Evolutionary conservation across 2,888 invertebrate genomes (phyloP), one percentile per base, ranked within the genome.

Genomic region (Sepioteuthis lessoniana): DNA sequence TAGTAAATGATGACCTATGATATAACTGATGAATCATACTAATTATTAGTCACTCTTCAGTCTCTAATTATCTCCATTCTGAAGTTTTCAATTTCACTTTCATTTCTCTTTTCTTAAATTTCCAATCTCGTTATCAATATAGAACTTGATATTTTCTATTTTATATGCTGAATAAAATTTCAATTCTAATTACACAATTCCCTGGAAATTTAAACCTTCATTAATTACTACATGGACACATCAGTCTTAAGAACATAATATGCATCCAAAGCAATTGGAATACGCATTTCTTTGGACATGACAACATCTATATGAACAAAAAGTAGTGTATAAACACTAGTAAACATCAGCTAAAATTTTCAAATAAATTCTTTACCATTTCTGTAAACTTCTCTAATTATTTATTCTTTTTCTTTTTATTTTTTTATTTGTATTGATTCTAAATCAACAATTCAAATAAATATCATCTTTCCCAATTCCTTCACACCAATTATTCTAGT

Each of bases 131-230:
- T 16, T 76, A n/a, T 35, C n/a, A n/a, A 31, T 16, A n/a, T 16
- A n/a, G n/a, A 76, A 76, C 76, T 76, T 76, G 28, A 76, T 76
- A 76, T 76, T 76, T 76, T 76, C 76, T 76, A 76, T 76, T 76
- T 76, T 76, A 76, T 76, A 25, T 55, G 55, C 25, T n/a, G 76
- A n/a, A n/a, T 76, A n/a, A 35, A 76, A n/a, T 76, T 76, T n/a
- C 76, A 76, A 16, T n/a, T 76, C 76, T 76, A 76, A 76, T 76
- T 76, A 76, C 76, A 76, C n/a, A 19, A 35, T 35, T 76, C n/a
- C n/a, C 76, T 55, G 3, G 55, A 55, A 55, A 55, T 55, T 55
- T 55, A 55, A 55, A 55, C 55, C 55, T 25, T 76, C 76, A n/a
- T 76, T 76, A 76, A 76, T 76, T 76, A 76, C 76, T 16, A 13